These are phyloP conservation scores for Archips xylosteana DNA, from an alignment of 2,888 invertebrate species.

Conservation along the genomic window DNA sequence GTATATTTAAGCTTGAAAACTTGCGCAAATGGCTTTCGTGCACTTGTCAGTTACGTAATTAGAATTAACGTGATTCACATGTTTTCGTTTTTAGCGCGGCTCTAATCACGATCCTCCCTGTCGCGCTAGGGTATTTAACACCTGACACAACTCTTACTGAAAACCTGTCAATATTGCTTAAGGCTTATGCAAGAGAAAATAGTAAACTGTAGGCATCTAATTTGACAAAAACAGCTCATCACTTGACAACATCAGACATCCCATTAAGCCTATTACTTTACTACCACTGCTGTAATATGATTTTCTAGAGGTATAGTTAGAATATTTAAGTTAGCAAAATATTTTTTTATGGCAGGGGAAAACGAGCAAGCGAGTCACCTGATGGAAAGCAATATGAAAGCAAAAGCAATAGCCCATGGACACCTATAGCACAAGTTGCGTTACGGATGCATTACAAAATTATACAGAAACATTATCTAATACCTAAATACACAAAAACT, in stretches of 20 bases:
- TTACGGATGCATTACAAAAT: no score
- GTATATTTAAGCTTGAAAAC: conserved; percentile 22
- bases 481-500: no score
- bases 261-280: background rate
- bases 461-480: no score
- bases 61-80: conserved; percentile 66
- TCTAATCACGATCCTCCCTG: conserved; percentile 66
- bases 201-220: background rate
- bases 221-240: background rate
- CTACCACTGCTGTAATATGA: no score
- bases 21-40: conserved; percentile 33
- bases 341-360: no score
- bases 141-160: conserved; percentile 59
- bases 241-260: background rate
- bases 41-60: conserved; percentile 57
- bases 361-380: no score
- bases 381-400: no score
- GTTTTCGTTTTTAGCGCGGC: conserved; percentile 81
- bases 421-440: no score
- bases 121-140: conserved; percentile 59
- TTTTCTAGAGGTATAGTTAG: no score
- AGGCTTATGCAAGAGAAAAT: conserved; percentile 8
- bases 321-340: no score
- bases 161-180: conserved; percentile 39
- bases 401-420: no score